Evolutionary conservation across 2,113 vertebrate species (phyloP), one percentile per base, ranked within the genome.

Genomic region (Podilymbus podiceps): DNA sequence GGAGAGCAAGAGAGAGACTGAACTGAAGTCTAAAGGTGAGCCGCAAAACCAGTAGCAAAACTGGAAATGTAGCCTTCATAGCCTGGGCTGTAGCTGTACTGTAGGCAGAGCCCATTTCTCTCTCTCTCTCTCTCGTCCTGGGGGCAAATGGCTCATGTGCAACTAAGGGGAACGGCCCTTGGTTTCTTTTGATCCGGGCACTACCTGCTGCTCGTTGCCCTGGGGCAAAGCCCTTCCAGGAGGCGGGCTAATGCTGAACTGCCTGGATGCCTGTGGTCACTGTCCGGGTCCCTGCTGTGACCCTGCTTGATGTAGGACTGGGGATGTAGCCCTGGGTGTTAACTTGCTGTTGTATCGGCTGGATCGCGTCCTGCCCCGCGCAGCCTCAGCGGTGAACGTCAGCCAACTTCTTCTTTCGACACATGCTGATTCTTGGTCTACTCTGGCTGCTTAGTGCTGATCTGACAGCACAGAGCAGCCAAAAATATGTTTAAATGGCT

Each of bases 311-410:
- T 11, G 35, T 20, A 1, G 28, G 19, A 2, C 62, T 24, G 46
- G 31, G 30, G 17, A 8, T 1, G 2, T 7, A 55, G 47, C 55
- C n/a, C 47, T 21, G 33, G 3, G 0, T 8, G 23, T 30, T 21
- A 44, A 56, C 50, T 56, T 55, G 14, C 53, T 47, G 60, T 35
- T 23, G 21, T 15, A 42, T 35, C 40, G 68, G 40, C 76, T 69
- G 55, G 55, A 20, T 50, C 4, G 1, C 1, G 2, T 71, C 71
- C 71, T 77, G 49, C 31, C 44, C 23, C 7, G 8, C 13, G 0
- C 12, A 1, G 8, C 16, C 69, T 25, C 21, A 5, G 40, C 12
- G 1, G 15, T 2, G 46, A 86, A 50, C 60, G 12, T 12, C 47
- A 33, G 76, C 76, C 76, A 63, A 56, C 38, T 33, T 10, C 33